Evolutionary conservation across 2,888 invertebrate genomes (phyloP), one percentile per base, ranked within the genome.

Genomic region (Chrysotoxum bicinctum): DNA sequence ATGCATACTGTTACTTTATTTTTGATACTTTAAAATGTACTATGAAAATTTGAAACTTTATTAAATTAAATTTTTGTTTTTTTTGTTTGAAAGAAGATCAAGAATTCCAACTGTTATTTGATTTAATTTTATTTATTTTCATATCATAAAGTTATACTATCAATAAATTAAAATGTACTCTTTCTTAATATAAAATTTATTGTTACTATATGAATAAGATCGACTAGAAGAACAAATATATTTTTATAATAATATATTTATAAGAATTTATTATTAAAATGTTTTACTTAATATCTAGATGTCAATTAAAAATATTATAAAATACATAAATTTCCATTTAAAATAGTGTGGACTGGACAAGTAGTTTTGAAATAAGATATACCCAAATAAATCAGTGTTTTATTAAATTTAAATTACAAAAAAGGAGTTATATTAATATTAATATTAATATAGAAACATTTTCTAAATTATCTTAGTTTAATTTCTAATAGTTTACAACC

Each of bases 321-420:
- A 43, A 66, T 73, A 79, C 75, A 68, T 80, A 85, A 26, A 7
- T 62, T 80, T 69, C 66, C 64, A 80, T 76, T 80, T 75, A 62
- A 85, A 85, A 85, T 68, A 80, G 84, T 85, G 85, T 85, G 85
- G 76, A 80, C 85, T 85, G 85, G 85, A 85, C 85, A 85, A 73
- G 76, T 83, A 69, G 72, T 83, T 69, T 23, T 79, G 30, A 30
- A 60, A 40, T 56, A 32, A 54, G 14, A 58, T 43, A 21, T 14
- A 21, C 21, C 68, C 40, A 43, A 78, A 56, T 72, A 64, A 60
- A 66, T 64, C 54, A 30, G 32, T 73, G 9, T 35, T 26, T 48
- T 60, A 14, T 35, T 35, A 58, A 23, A 23, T 40, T 14, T 3
- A 37, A 37, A 32, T 3, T 26, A 26, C 23, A n/a, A 58, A 9